Evolutionary conservation across 2,113 vertebrate species (phyloP).

Genomic region (Cariama cristata): DNA sequence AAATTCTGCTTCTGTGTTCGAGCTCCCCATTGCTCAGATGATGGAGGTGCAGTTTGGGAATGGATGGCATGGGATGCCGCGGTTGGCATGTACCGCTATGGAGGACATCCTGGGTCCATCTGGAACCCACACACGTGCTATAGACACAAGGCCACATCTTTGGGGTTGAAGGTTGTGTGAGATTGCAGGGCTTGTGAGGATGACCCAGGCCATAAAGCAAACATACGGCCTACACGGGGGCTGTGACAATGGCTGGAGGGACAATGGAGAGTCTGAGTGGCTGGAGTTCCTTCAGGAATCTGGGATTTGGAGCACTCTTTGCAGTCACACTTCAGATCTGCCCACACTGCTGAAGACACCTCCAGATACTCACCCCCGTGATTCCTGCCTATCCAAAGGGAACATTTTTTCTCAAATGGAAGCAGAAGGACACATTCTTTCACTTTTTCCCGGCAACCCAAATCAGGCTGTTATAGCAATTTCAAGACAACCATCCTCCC

Average conservation of each 20-base stretch:
- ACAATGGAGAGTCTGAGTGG: neutral
- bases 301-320: neutral
- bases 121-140: neutral
- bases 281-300: neutral
- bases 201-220: neutral
- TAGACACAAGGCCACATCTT: neutral
- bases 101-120: neutral
- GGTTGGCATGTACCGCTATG: rapidly evolving
- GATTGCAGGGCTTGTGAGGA: neutral
- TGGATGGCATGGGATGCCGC: neutral
- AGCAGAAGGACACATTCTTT: neutral
- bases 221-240: rapidly evolving
- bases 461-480: neutral
- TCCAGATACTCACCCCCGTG: neutral
- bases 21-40: neutral
- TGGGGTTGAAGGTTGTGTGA: neutral
- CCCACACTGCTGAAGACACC: neutral
- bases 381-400: neutral
- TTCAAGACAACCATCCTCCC: neutral
- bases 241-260: neutral
- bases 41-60: neutral
- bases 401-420: neutral
- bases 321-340: neutral
- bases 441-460: neutral
- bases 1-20: neutral